Evolutionary conservation across 2,797 vertebrate species (phyloP).

Genomic region (Poeciliopsis gracilis): DNA sequence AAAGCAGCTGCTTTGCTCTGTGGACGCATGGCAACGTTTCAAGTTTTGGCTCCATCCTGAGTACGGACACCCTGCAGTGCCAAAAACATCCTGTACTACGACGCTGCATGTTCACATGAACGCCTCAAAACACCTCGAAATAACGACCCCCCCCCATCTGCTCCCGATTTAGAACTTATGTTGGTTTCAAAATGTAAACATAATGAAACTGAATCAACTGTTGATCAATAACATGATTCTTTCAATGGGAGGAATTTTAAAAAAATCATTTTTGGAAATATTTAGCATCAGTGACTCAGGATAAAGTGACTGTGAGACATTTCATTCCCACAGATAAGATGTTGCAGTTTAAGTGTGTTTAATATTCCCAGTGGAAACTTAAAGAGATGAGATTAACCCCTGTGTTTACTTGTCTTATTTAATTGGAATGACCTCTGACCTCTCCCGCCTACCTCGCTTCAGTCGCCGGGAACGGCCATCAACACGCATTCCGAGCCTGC

Average conservation of each 20-base stretch:
- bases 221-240: not conserved
- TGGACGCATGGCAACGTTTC: not conserved
- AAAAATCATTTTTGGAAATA: not conserved
- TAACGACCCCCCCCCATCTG: not conserved
- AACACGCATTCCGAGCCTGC: slow-evolving; percentile 77
- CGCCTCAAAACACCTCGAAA: not conserved
- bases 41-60: not conserved
- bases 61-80: not conserved
- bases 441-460: slow-evolving; percentile 81
- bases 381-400: slow-evolving; percentile 76
- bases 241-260: not conserved
- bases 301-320: slow-evolving; percentile 2
- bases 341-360: slow-evolving; percentile 37
- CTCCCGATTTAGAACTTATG: not conserved
- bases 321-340: slow-evolving; percentile 27
- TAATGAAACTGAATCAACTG: not conserved
- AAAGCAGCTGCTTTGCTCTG: not conserved
- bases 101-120: not conserved
- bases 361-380: slow-evolving; percentile 72
- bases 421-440: slow-evolving; percentile 84
- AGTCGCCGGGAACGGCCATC: slow-evolving; percentile 76
- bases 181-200: not conserved
- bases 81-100: not conserved
- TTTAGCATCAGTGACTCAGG: not conserved
- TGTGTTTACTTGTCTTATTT: slow-evolving; percentile 79